Evolutionary conservation across 1,140 invertebrate genomes (phyloP).

Genomic region (Brachionus calyciflorus): DNA sequence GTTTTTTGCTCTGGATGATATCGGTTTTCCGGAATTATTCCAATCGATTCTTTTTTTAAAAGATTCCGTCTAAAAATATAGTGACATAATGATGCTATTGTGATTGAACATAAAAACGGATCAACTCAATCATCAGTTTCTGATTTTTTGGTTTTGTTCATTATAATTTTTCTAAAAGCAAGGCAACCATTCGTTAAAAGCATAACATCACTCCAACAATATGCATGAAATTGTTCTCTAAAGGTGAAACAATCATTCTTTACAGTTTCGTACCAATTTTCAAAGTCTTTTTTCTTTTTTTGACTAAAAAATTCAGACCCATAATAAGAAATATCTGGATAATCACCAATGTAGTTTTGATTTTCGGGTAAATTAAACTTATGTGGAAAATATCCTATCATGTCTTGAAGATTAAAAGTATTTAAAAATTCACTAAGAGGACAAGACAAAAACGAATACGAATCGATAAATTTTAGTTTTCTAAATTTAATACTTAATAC

Average conservation of each 20-base stretch:
- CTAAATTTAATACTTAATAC: background rate
- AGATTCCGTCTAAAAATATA: background rate
- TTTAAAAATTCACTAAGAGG: no score
- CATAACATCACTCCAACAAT: background rate
- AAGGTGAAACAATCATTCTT: constrained; percentile 26
- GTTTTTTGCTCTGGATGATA: constrained; percentile 5
- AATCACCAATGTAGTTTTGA: constrained; percentile 32
- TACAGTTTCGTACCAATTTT: constrained; percentile 36
- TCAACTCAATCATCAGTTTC: no score
- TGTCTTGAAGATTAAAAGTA: no score
- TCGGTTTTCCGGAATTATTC: constrained; percentile 12
- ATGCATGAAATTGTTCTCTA: background rate
- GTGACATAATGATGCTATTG: constrained; percentile 3
- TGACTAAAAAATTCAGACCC: background rate
- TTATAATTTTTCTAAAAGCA: no score
- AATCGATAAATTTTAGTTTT: no score
- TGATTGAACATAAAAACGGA: no score
- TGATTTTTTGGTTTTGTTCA: no score
- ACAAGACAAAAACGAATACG: no score
- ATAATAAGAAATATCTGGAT: background rate
- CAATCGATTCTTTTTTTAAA: constrained; percentile 38
- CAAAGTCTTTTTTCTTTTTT: background rate
- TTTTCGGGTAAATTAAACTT: background rate
- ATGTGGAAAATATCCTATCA: no score
- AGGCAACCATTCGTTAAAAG: no score